Conservation (phyloP, 30 jellyfish, hydroid and myxozoan species). For the Sanderia malayensis region DNA sequence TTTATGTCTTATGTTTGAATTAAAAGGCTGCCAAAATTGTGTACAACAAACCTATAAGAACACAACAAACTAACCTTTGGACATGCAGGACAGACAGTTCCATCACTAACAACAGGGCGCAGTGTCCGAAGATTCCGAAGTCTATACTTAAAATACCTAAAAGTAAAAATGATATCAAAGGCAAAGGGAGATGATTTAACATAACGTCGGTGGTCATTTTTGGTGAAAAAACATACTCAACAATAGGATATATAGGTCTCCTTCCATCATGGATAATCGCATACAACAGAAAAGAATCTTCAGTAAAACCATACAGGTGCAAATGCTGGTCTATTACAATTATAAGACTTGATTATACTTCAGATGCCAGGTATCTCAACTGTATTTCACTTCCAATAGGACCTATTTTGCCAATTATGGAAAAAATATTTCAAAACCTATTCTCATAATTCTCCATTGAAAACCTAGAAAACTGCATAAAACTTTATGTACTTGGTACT, state of each 20-base stretch:
- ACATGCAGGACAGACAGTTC: constrained; percentile 1
- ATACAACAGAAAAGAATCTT: too few species aligned
- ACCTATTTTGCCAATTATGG: neutral
- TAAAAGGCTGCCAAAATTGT: too few species aligned
- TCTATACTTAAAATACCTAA: neutral
- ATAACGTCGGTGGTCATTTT: too few species aligned
- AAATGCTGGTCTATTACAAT: too few species aligned
- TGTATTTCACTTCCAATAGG: neutral
- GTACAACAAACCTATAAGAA: too few species aligned
- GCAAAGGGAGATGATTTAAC: neutral
- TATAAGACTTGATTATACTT: neutral
- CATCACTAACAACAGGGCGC: neutral
- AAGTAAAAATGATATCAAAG: too few species aligned
- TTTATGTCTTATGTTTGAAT: too few species aligned
- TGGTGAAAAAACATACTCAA: too few species aligned
- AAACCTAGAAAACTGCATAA: too few species aligned
- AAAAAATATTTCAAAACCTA: neutral
- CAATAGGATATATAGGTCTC: too few species aligned
- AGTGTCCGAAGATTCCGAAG: neutral
- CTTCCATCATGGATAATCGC: too few species aligned
- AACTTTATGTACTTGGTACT: neutral
- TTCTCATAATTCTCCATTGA: neutral
- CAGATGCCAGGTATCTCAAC: neutral
- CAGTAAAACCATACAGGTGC: too few species aligned
- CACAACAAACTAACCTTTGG: neutral